A percentile compares a stretch with the other conserved stretches of the same genome.
Conservation (phyloP, 2,888 invertebrate genomes). For the Blastobasis lacticolella region DNA sequence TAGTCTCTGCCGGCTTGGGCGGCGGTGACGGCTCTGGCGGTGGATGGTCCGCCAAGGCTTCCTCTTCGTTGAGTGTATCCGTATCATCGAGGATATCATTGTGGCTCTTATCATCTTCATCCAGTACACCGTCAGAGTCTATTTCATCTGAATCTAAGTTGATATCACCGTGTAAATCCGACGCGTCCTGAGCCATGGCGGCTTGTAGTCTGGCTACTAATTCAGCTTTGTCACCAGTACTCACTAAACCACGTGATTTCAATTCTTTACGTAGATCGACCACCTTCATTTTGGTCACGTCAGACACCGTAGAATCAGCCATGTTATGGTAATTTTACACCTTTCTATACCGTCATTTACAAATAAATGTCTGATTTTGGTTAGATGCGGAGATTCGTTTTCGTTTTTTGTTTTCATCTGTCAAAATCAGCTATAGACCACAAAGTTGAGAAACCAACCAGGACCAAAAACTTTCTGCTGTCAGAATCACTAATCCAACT, state of each 20-base stretch:
- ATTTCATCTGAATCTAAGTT: slow-evolving; percentile 66
- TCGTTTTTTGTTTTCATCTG: too few relatives aligned
- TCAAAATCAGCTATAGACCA: too few relatives aligned
- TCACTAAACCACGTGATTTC: slow-evolving; percentile 82
- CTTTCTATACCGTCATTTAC: too few relatives aligned
- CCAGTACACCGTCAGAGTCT: slow-evolving; percentile 68
- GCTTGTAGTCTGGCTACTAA: slow-evolving; percentile 82
- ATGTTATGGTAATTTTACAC: too few relatives aligned
- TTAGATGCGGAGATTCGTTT: too few relatives aligned
- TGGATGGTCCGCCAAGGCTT: slow-evolving; percentile 44
- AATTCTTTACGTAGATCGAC: slow-evolving; percentile 88
- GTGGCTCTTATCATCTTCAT: slow-evolving; percentile 71
- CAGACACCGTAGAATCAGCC: too few relatives aligned
- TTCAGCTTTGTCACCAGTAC: slow-evolving; percentile 87
- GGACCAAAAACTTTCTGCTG: too few relatives aligned
- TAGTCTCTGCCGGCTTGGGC: not conserved
- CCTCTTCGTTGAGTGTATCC: slow-evolving; percentile 55
- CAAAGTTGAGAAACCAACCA: too few relatives aligned
- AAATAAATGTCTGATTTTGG: too few relatives aligned
- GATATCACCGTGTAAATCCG: slow-evolving; percentile 54
- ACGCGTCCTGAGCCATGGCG: slow-evolving; percentile 57
- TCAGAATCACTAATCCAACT: too few relatives aligned
- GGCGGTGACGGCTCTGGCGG: slow-evolving; percentile 6
- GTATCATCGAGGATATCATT: slow-evolving; percentile 54
- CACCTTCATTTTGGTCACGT: slow-evolving; percentile 75